phyloP scores from a whole-genome alignment of 2,113 vertebrate species.

The Clarias magur region DNA sequence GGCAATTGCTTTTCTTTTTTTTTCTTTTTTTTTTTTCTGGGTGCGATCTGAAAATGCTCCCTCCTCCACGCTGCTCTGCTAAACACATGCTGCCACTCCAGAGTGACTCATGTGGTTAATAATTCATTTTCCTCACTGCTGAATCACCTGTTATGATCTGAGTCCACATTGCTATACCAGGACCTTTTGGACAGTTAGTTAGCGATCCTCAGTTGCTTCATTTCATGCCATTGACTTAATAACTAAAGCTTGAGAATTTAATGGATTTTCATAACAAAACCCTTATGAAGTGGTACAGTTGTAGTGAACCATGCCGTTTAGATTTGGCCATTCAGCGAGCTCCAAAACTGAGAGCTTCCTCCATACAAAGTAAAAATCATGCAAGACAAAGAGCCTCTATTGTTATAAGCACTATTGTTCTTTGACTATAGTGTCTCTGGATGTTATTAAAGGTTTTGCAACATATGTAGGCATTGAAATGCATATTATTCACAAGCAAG shows the following conservation, averaged over 20 bases:
- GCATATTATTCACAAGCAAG: too few relatives aligned
- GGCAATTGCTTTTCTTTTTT: constrained; percentile 4
- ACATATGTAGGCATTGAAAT: too few relatives aligned
- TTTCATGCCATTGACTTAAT: background rate
- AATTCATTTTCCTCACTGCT: constrained; percentile 32
- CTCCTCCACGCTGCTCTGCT: constrained; percentile 30
- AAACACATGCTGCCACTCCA: constrained; percentile 32
- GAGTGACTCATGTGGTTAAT: constrained; percentile 36
- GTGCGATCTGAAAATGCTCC: constrained; percentile 6
- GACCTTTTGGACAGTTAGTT: constrained; percentile 6
- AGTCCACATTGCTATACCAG: background rate
- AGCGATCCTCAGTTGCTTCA: background rate
- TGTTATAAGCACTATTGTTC: too few relatives aligned
- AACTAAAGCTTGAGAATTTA: background rate
- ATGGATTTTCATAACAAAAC: background rate
- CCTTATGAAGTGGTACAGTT: too few relatives aligned
- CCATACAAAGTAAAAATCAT: too few relatives aligned
- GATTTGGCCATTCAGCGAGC: too few relatives aligned
- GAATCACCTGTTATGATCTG: constrained; percentile 41
- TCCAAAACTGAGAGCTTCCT: too few relatives aligned
- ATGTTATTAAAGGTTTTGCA: too few relatives aligned
- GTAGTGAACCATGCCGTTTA: too few relatives aligned
- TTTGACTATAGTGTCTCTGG: too few relatives aligned
- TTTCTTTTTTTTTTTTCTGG: background rate
- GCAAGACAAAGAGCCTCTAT: too few relatives aligned